Evolutionary conservation across 2,113 vertebrate genomes (phyloP), one percentile per base, ranked within the genome.

Genomic region (Seriola quinqueradiata): DNA sequence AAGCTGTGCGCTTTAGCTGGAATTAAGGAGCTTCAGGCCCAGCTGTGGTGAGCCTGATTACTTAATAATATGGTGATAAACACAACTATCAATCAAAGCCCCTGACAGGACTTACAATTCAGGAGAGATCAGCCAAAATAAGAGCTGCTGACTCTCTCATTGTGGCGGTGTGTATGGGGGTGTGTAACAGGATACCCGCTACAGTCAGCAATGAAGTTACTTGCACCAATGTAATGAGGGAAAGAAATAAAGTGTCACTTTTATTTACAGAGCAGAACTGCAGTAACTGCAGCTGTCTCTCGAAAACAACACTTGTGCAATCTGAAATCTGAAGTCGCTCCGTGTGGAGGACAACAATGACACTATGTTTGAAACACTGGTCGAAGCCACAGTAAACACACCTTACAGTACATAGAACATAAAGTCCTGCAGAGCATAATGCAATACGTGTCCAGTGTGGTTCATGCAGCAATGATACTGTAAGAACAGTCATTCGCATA

Each of bases 51-150:
- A 86, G 83, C 86, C 89, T 95, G 95, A 95, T 95, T 95, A 92
- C 92, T 95, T 95, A 95, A 95, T 95, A 95, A 95, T 90, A 96
- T 84, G 89, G 87, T 95, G 92, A 95, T 95, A 92, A 94, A 94
- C 90, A 92, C 81, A 93, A 87, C 92, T 89, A 95, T 95, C 91
- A 93, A 95, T 95, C 95, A 95, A 89, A 90, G 60, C 66, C 46
- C 42, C 77, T 93, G 93, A 94, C 92, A 89, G 90, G 82, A 91
- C 87, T 92, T 91, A 90, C 92, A 94, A 93, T 93, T 94, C 90
- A 90, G 83, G 84, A 90, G 79, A 91, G 84, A 92, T 79, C 65
- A 67, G 85, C 87, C 90, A 90, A 94, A 92, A 94, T 91, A 90
- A 90, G 72, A 90, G 89, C 86, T 66, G 85, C 91, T 82, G 87